A percentile compares a stretch with the other conserved stretches of the same genome.
Conservation (phyloP, 2,797 vertebrate genomes). For the Linurgus olivaceus region DNA sequence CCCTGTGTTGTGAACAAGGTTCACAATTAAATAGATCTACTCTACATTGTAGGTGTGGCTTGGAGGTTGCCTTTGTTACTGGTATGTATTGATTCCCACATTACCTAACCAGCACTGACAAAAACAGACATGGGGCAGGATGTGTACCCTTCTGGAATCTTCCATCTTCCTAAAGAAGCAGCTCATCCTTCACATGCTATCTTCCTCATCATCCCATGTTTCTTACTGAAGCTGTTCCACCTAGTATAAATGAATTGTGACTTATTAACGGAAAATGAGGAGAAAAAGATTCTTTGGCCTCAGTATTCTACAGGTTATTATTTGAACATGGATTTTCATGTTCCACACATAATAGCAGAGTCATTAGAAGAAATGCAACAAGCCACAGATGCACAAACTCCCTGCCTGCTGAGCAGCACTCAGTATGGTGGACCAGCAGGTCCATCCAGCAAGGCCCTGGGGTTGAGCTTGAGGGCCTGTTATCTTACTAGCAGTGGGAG, state of each 20-base stretch:
- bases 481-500: background rate
- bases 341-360: background rate
- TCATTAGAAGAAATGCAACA: background rate
- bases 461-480: background rate
- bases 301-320: background rate
- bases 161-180: background rate
- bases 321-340: background rate
- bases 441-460: background rate
- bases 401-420: background rate
- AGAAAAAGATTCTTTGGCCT: background rate
- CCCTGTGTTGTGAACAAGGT: background rate
- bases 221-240: background rate
- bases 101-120: background rate
- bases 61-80: background rate
- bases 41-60: background rate
- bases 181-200: background rate
- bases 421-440: background rate
- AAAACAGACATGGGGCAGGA: background rate
- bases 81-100: background rate
- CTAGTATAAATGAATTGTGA: background rate
- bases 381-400: background rate
- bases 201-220: background rate
- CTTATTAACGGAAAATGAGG: background rate
- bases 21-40: background rate
- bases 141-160: background rate